Percentiles rank a stretch among this genome's conserved stretches.
phyloP scores from a whole-genome alignment of 2,113 vertebrate genomes.

The Micronycteris hirsuta region DNA sequence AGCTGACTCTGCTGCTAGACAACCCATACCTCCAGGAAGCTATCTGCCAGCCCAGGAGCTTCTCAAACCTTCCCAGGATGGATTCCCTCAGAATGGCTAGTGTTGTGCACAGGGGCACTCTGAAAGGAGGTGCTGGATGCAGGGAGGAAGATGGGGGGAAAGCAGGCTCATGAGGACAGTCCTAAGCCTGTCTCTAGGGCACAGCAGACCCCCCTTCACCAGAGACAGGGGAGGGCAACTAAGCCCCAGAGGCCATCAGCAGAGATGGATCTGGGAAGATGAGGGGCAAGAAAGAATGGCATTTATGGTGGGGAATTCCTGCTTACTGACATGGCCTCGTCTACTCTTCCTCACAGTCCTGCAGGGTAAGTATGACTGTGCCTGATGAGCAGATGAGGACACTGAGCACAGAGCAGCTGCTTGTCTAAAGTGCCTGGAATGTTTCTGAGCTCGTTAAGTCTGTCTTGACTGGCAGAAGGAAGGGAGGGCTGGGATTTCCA shows the following conservation, averaged over 20 bases:
- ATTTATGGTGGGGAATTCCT: rapidly evolving
- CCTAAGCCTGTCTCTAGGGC: neutral
- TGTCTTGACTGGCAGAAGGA: neutral
- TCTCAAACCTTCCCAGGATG: neutral
- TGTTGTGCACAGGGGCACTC: rapidly evolving
- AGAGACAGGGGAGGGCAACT: neutral
- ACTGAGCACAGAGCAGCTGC: neutral
- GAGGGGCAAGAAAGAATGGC: too few species aligned
- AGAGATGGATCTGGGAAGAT: neutral
- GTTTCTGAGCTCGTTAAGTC: neutral
- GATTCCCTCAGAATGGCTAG: neutral
- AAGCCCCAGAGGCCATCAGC: neutral
- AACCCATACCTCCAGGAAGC: neutral
- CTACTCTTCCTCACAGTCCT: neutral
- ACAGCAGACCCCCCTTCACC: neutral
- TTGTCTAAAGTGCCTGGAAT: neutral
- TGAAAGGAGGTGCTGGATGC: neutral
- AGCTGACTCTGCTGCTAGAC: neutral
- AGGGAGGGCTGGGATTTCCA: neutral
- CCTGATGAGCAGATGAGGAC: neutral
- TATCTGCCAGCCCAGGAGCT: neutral
- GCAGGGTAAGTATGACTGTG: too few species aligned
- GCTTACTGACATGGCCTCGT: neutral
- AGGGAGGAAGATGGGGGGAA: neutral
- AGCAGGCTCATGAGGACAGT: neutral